Evolutionary conservation across 1,140 invertebrate genomes (phyloP), one percentile per base, ranked within the genome.

Genomic region (Oppia nitens): DNA sequence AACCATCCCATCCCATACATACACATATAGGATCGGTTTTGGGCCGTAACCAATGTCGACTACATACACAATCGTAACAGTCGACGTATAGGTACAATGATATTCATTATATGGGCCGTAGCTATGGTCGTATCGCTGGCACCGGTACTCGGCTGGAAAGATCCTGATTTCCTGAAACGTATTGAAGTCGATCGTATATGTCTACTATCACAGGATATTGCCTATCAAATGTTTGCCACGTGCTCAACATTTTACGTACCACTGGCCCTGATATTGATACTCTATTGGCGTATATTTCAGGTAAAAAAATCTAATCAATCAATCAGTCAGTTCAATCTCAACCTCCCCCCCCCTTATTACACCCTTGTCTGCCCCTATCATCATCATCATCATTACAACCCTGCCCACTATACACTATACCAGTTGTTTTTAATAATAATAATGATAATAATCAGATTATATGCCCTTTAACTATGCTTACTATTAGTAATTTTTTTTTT

Each of bases 231-330:
- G 20, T 77, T 78, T 63, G 88, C 87, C 23, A 93, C 88, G 6
- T 83, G 84, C 68, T 83, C 84, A 61, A 90, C 92, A n/a, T 98
- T 98, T 73, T 98, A 96, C 74, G 80, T 94, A 58, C 92, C 92
- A 3, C 77, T 94, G n/a, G 74, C 86, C 52, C 84, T 94, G 9
- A 94, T 96, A 66, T 81, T 95, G 25, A 79, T 88, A 28, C 78
- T 95, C 3, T 96, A 97, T 74, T 92, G 86, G 83, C 85, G 85
- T 72, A 95, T 96, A 71, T 90, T 87, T 72, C 84, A 90, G 74
- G 85, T 63, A 52, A 58, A n/a, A n/a, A n/a, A n/a, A n/a, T n/a
- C n/a, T n/a, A n/a, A n/a, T n/a, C n/a, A n/a, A n/a, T n/a, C n/a
- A n/a, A n/a, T n/a, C n/a, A n/a, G n/a, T n/a, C n/a, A n/a, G n/a